Evolutionary conservation across 2,888 invertebrate genomes (phyloP), one percentile per base, ranked within the genome.

Genomic region (Nudaria mundana): DNA sequence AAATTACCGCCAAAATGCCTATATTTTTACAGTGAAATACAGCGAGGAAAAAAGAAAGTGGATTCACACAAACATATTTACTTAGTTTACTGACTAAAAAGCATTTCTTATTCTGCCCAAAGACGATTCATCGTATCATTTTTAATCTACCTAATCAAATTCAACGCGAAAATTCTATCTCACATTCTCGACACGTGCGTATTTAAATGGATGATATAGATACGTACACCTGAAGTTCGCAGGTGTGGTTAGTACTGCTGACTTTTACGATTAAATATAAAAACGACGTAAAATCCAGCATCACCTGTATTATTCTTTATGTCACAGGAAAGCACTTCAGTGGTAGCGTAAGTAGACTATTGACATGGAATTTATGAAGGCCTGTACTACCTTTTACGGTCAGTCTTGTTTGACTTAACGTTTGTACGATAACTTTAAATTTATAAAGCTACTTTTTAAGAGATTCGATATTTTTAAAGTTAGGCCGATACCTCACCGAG

Each of bases 221-320:
- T 4, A 18, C n/a, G n/a, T 25, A 25, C 37, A 34, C 34, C 28
- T 38, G 16, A 29, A 41, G 39, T 18, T 31, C 25, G 23, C 37
- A 49, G 48, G 44, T 51, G 44, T 35, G 43, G 49, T 59, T 60
- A 43, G 49, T 61, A 63, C 54, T 51, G 37, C 52, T 30, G 32
- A 41, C 36, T 63, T 72, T 72, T 71, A 71, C 66, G 70, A 60
- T 64, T 52, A 62, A 57, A 55, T 69, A 71, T 70, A 71, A 72
- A 72, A 67, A 47, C 28, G 51, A 42, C 51, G 50, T 71, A 65
- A 72, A 71, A 59, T 55, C 48, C 50, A 51, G 65, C 66, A 63
- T 56, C 49, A 61, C 58, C 46, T 58, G 47, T 51, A 59, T 59
- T 65, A 68, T 56, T 50, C 50, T 68, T 71, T 66, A 68, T 50